Percentiles rank a stretch among this genome's conserved stretches.
phyloP scores from a whole-genome alignment of 2,113 vertebrate genomes.

The Eulemur macaco region DNA sequence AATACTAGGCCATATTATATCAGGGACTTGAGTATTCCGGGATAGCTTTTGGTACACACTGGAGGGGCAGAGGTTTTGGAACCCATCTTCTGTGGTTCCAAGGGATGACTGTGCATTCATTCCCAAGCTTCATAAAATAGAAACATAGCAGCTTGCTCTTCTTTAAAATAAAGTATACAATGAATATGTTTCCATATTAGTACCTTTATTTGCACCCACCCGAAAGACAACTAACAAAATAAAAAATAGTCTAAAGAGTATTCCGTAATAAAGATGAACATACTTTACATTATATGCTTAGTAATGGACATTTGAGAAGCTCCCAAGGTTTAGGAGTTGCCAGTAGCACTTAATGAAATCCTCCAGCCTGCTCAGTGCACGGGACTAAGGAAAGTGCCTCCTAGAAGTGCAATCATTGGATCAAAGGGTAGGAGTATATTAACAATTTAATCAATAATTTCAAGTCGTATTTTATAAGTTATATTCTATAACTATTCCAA shows the following conservation, averaged over 20 bases:
- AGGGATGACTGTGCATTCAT: not conserved
- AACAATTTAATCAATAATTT: not conserved
- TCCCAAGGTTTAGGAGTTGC: no score
- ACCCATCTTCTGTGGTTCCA: not conserved
- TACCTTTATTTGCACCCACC: not conserved
- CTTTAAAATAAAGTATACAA: not conserved
- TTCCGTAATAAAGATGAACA: not conserved
- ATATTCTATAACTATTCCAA: not conserved
- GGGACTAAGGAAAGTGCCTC: rapidly evolving
- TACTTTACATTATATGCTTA: not conserved
- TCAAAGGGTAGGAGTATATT: not conserved
- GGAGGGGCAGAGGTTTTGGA: not conserved
- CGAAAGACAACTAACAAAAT: not conserved
- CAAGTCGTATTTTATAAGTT: not conserved
- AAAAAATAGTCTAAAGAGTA: not conserved
- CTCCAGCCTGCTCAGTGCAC: rapidly evolving
- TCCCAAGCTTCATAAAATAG: not conserved
- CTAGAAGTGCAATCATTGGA: no score
- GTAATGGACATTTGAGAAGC: not conserved
- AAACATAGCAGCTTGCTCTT: not conserved
- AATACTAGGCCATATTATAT: not conserved
- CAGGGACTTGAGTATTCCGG: not conserved
- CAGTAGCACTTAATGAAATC: rapidly evolving
- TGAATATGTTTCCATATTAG: not conserved
- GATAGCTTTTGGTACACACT: not conserved